These are phyloP conservation scores for Atlantisia rogersi DNA, from an alignment of 2,113 vertebrate genomes.

Conservation along the genomic window DNA sequence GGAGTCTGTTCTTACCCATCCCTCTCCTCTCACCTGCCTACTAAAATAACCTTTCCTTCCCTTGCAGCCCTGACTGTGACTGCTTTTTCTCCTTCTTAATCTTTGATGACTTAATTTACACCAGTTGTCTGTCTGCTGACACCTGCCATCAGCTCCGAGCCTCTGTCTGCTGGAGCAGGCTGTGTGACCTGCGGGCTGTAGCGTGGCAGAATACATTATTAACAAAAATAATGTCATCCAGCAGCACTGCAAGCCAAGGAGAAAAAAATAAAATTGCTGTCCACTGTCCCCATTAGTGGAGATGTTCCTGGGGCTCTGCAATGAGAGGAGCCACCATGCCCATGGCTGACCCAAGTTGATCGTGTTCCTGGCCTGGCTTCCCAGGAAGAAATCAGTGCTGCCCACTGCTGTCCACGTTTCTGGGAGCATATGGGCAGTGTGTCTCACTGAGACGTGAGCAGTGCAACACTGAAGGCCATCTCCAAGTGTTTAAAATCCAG, in stretches of 20 bases:
- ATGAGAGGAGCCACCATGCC: background rate
- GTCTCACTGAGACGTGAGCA: background rate
- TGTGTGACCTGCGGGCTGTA: background rate
- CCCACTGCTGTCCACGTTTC: background rate
- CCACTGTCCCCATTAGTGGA: background rate
- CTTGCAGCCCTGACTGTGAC: background rate
- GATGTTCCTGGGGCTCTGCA: background rate
- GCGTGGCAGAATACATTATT: background rate
- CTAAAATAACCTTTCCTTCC: background rate
- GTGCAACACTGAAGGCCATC: background rate
- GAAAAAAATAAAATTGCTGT: background rate
- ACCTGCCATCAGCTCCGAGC: constrained; percentile 8
- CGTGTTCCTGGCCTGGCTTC: background rate
- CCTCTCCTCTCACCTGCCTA: background rate
- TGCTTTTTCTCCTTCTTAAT: background rate
- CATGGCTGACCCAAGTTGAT: background rate
- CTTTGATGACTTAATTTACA: constrained; percentile 39
- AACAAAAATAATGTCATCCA: background rate
- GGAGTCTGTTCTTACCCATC: background rate
- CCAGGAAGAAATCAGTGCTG: background rate
- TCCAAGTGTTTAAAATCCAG: background rate
- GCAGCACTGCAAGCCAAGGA: background rate
- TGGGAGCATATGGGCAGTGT: background rate
- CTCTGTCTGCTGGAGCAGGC: background rate
- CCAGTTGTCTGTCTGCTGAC: background rate